These are phyloP conservation scores for Acleris holmiana DNA, from an alignment of 2,888 invertebrate species.

Conservation along the genomic window DNA sequence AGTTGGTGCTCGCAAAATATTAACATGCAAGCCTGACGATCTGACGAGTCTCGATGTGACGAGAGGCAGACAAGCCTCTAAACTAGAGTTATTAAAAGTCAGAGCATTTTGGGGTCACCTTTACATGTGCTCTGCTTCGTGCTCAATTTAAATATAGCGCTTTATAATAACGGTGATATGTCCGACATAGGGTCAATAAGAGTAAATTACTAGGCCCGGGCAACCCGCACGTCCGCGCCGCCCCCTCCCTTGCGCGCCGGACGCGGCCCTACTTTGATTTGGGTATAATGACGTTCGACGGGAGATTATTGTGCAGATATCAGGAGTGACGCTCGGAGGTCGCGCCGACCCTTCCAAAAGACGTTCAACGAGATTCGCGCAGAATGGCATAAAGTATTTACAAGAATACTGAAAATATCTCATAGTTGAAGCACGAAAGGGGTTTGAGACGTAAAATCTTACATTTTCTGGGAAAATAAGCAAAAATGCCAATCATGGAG, in stretches of 20 bases:
- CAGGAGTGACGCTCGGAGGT: constrained; percentile 22
- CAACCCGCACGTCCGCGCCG: no score
- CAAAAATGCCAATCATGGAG: constrained; percentile 21
- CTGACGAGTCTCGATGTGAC: no score
- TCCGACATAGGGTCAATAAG: no score
- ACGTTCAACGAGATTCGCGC: constrained; percentile 6
- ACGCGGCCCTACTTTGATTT: constrained; percentile 30
- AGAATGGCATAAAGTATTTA: constrained; percentile 27
- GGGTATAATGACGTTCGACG: constrained; percentile 36
- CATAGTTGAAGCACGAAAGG: constrained; percentile 7
- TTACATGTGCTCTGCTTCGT: no score
- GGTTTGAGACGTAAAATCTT: constrained; percentile 4
- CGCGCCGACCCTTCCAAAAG: constrained; percentile 21
- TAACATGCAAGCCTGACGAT: no score
- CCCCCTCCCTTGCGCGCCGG: not conserved
- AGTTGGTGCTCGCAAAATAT: no score
- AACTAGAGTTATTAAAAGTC: no score
- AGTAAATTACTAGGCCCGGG: no score
- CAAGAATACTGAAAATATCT: constrained; percentile 9
- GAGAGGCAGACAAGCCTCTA: no score
- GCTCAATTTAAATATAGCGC: no score
- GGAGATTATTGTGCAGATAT: constrained; percentile 34
- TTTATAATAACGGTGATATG: no score
- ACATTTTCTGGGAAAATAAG: constrained; percentile 11
- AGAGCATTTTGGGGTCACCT: no score